Evolutionary conservation across 2,113 vertebrate species (phyloP).

Genomic region (Meriones unguiculatus): DNA sequence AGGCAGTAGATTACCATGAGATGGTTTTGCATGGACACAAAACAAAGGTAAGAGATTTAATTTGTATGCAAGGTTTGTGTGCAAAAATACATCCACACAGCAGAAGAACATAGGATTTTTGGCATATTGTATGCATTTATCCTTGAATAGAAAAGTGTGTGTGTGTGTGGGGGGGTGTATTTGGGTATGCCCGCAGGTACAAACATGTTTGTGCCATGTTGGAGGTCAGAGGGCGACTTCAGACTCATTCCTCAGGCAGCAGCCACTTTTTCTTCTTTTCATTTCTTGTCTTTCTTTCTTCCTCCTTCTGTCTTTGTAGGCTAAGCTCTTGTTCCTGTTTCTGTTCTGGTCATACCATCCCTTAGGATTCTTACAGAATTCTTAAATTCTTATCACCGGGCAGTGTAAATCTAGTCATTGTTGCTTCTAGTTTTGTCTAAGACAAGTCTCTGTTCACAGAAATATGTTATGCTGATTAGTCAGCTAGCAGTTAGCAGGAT

Average conservation of each 20-base stretch:
- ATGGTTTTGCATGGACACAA: not conserved
- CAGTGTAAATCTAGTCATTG: not conserved
- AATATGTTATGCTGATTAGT: not conserved
- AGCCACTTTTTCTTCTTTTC: not conserved
- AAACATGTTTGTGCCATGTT: not conserved
- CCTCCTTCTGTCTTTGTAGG: not conserved
- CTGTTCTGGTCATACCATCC: no score
- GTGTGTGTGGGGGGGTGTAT: not conserved
- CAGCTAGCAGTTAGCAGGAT: not conserved
- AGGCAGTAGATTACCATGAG: no score
- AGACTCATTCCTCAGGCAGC: not conserved
- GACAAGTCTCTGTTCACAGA: conserved; percentile 40
- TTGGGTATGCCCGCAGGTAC: not conserved
- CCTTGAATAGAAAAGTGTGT: not conserved
- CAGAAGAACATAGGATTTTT: not conserved
- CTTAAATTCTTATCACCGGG: conserved; percentile 50
- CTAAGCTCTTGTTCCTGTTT: not conserved
- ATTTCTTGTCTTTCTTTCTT: not conserved
- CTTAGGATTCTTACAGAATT: not conserved
- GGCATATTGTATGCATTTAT: not conserved
- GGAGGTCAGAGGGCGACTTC: not conserved
- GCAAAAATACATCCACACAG: no score
- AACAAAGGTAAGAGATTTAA: not conserved
- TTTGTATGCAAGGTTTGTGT: not conserved
- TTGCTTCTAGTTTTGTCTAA: not conserved